Conservation (phyloP, 2,888 invertebrate species). For the Sialis fuliginosa region DNA sequence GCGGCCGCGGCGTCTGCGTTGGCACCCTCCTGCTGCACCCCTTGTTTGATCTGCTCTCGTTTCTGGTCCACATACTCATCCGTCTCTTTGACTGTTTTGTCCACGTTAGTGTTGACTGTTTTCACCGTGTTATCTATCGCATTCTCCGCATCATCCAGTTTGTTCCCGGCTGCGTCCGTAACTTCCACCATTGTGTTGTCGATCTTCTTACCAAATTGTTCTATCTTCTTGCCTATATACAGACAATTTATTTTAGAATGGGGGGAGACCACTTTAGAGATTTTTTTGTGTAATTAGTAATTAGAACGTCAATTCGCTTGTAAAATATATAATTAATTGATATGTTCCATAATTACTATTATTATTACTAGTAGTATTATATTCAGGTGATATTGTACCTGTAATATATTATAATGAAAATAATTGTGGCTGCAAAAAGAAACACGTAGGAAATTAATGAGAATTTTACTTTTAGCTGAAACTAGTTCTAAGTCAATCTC, state of each 20-base stretch:
- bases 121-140: constrained; percentile 9
- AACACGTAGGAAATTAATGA: no score
- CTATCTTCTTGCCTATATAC: constrained; percentile 6
- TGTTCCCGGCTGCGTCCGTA: constrained; percentile 6
- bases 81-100: constrained; percentile 11
- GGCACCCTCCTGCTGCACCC: constrained; percentile 10
- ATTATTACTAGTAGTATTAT: no score
- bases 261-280: constrained; percentile 6
- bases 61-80: constrained; percentile 12
- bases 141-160: constrained; percentile 8
- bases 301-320: no score
- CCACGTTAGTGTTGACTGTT: constrained; percentile 9
- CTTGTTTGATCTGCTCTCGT: constrained; percentile 12
- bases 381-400: no score
- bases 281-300: not conserved
- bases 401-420: no score
- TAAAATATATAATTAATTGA: no score
- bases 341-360: no score
- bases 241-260: not conserved
- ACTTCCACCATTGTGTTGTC: constrained; percentile 10
- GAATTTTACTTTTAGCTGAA: not conserved
- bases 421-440: no score
- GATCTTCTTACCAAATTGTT: constrained; percentile 9
- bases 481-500: no score
- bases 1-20: constrained; percentile 10